Conservation (phyloP, 2,797 vertebrate genomes). For the Melanotaenia parkinsoni region DNA sequence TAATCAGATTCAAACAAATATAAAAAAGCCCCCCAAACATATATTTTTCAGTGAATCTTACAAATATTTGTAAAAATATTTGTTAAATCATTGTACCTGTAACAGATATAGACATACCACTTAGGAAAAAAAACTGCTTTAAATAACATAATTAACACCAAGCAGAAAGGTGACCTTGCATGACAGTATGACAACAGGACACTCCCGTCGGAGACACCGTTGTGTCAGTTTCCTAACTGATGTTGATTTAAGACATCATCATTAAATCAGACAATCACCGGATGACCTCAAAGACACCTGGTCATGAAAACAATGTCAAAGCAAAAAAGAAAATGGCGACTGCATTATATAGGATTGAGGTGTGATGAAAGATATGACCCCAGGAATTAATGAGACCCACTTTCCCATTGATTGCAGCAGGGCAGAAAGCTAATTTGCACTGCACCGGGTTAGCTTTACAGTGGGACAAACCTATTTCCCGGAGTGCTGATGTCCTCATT, state of each 20-base stretch:
- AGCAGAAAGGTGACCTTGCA: constrained; percentile 4
- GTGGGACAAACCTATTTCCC: constrained; percentile 64
- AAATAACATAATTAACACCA: constrained; percentile 3
- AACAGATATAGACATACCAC: neutral
- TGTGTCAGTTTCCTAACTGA: constrained; percentile 3
- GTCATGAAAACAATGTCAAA: constrained; percentile 25
- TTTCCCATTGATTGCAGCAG: constrained; percentile 61
- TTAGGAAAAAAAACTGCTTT: neutral
- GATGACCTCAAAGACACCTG: constrained; percentile 24
- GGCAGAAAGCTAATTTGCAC: constrained; percentile 68
- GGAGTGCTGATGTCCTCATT: constrained; percentile 73
- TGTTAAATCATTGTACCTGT: neutral
- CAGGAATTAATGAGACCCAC: constrained; percentile 64
- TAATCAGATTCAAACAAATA: constrained; percentile 25
- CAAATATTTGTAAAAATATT: too few relatives aligned
- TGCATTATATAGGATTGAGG: constrained; percentile 34
- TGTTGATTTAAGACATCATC: constrained; percentile 8
- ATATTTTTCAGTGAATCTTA: neutral
- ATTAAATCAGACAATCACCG: constrained; percentile 29
- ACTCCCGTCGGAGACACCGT: constrained; percentile 7
- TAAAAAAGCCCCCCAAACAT: neutral
- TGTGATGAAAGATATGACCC: constrained; percentile 56
- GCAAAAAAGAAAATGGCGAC: constrained; percentile 42
- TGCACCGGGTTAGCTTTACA: constrained; percentile 48
- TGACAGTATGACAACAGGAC: neutral